Percentiles rank a stretch among this genome's conserved stretches.
Conservation (phyloP, 2,113 vertebrate genomes). For the Nesogale talazaci region DNA sequence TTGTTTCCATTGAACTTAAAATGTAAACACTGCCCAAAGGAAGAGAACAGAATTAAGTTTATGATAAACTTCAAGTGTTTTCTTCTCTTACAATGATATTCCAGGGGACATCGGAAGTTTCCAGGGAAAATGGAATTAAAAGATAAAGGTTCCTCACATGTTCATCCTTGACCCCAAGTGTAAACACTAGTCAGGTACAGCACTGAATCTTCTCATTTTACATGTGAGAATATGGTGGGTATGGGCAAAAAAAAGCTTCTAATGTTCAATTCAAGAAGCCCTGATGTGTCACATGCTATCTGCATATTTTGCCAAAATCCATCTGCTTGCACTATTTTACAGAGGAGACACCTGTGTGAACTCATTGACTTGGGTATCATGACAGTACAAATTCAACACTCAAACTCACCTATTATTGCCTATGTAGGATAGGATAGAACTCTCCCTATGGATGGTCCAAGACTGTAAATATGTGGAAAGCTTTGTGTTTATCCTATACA, state of each 20-base stretch:
- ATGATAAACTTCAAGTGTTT: not conserved
- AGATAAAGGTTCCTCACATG: not conserved
- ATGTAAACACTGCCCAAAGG: constrained; percentile 38
- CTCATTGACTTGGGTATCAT: not conserved
- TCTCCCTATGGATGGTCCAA: too few species aligned
- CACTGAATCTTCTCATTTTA: not conserved
- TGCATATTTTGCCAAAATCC: not conserved
- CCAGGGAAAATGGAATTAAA: too few species aligned
- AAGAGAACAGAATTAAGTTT: constrained; percentile 14
- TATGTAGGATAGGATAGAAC: too few species aligned
- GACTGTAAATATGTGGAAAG: too few species aligned
- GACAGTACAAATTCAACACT: too few species aligned
- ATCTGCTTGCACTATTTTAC: not conserved
- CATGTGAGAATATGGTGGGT: not conserved
- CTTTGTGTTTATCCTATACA: too few species aligned
- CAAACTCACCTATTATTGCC: too few species aligned
- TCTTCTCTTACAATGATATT: not conserved
- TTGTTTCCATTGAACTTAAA: constrained; percentile 10
- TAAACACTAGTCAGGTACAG: not conserved
- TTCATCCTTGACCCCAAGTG: not conserved
- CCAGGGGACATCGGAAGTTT: too few species aligned
- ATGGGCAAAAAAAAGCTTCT: not conserved
- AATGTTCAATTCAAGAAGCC: not conserved
- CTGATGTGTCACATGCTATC: not conserved
- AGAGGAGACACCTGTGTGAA: not conserved